phyloP scores from a whole-genome alignment of 2,888 invertebrate species.

The Notodonta ziczac region DNA sequence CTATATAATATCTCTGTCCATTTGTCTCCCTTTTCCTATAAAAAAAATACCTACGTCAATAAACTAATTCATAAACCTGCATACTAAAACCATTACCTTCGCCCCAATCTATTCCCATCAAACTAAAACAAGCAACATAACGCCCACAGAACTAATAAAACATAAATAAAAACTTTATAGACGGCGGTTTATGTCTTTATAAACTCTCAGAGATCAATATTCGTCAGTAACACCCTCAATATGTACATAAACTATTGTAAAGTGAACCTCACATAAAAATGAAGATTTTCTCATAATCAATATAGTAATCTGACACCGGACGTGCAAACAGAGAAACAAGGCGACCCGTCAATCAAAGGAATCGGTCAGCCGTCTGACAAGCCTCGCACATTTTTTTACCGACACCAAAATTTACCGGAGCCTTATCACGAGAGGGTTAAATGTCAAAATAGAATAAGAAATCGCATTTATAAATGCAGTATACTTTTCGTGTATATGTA shows the following conservation, averaged over 20 bases:
- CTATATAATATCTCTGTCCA: background rate
- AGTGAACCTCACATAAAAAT: slow-evolving; percentile 31
- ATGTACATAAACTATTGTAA: slow-evolving; percentile 34
- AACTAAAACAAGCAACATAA: slow-evolving; percentile 31
- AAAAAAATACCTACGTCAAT: background rate
- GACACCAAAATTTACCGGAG: background rate
- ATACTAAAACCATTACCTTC: background rate
- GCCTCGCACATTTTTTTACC: slow-evolving; percentile 8
- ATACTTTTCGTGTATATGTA: slow-evolving; percentile 37
- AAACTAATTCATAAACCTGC: background rate
- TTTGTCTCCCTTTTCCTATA: background rate
- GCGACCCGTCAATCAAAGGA: slow-evolving; percentile 45
- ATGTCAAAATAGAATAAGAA: slow-evolving; percentile 17
- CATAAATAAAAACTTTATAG: slow-evolving; percentile 33
- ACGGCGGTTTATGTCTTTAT: slow-evolving; percentile 38
- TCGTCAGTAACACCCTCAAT: slow-evolving; percentile 31
- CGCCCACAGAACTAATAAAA: slow-evolving; percentile 43
- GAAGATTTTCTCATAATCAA: slow-evolving; percentile 19
- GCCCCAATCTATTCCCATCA: slow-evolving; percentile 4
- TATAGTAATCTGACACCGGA: slow-evolving; percentile 40
- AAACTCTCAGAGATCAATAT: slow-evolving; percentile 36
- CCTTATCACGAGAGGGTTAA: slow-evolving; percentile 20
- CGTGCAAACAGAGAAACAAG: slow-evolving; percentile 45
- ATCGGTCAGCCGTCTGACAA: slow-evolving; percentile 46
- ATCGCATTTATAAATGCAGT: background rate